Evolutionary conservation across 1,140 invertebrate genomes (phyloP), one percentile per base, ranked within the genome.

Genomic region (Drosophila ohnishii): DNA sequence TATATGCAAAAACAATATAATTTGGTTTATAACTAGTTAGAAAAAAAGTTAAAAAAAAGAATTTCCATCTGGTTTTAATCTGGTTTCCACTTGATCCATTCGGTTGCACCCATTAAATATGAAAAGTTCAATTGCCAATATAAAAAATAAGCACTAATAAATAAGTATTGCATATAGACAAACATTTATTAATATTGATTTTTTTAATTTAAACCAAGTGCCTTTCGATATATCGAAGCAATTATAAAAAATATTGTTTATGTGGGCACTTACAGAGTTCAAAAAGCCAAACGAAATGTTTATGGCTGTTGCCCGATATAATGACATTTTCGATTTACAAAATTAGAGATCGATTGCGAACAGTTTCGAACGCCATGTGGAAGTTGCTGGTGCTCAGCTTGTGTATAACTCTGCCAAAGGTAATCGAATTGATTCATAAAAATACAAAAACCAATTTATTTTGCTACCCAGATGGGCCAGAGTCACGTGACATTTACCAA

Each of bases 401-500:
- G 11, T 71, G 19, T 65, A 25, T 71, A 32, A 25, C 51, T 71
- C 65, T 71, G 14, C 34, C 53, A 35, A 35, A 11, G 64, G 65
- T 70, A 69, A 39, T 19, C 4, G 11, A 10, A 19, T 28, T 0
- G 0, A 1, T 14, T 4, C 3, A 14, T 14, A 67, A 2, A 25
- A 25, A 16, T 14, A 14, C 3, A 16, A 35, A 9, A 3, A 4
- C 25, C 10, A 10, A 8, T 6, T 16, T 4, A 6, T 16, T 57
- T 39, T 22, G 0, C 7, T 14, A 40, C 9, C 2, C 22, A 71
- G 64, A 70, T 48, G n/a, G 32, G 64, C 25, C 13, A 57, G 5
- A 37, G 64, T n/a, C 50, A 71, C 2, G 56, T 80, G 4, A 48
- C 78, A 11, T 80, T 80, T 40, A 79, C 76, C 4, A 79, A 79